These are phyloP conservation scores for Porphyrio hochstetteri DNA, from an alignment of 2,113 vertebrate genomes.

Conservation along the genomic window DNA sequence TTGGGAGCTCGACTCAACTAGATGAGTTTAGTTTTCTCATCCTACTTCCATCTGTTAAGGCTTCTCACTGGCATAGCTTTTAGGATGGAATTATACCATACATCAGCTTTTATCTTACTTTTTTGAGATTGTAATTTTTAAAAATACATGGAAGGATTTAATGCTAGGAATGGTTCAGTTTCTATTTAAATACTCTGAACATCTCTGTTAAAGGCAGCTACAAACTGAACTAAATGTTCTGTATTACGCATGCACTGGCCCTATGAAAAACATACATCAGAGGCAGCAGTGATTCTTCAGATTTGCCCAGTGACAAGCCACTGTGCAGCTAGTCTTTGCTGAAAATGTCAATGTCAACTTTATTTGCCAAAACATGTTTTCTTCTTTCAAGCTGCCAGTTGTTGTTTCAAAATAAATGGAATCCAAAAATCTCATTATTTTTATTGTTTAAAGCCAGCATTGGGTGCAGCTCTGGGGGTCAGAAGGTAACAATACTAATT, in stretches of 20 bases:
- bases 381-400: conserved; percentile 58
- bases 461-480: conserved; percentile 43
- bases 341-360: conserved; percentile 70
- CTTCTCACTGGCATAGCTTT: background rate
- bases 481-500: conserved; percentile 65
- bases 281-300: conserved; percentile 27
- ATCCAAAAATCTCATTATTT: conserved; percentile 72
- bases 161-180: conserved; percentile 17
- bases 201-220: conserved; percentile 33
- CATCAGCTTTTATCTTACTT: background rate
- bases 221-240: conserved; percentile 43
- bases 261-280: conserved; percentile 27
- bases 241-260: background rate
- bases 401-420: conserved; percentile 67
- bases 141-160: background rate
- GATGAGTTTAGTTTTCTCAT: background rate
- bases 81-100: conserved; percentile 1
- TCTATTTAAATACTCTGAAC: conserved; percentile 53
- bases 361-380: conserved; percentile 64
- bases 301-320: conserved; percentile 49
- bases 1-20: background rate
- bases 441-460: conserved; percentile 66
- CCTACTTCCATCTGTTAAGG: conserved; percentile 26
- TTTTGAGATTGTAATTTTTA: background rate
- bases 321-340: conserved; percentile 40